These are phyloP conservation scores for Calephelis nemesis DNA, from an alignment of 1,140 invertebrate species.

Conservation along the genomic window DNA sequence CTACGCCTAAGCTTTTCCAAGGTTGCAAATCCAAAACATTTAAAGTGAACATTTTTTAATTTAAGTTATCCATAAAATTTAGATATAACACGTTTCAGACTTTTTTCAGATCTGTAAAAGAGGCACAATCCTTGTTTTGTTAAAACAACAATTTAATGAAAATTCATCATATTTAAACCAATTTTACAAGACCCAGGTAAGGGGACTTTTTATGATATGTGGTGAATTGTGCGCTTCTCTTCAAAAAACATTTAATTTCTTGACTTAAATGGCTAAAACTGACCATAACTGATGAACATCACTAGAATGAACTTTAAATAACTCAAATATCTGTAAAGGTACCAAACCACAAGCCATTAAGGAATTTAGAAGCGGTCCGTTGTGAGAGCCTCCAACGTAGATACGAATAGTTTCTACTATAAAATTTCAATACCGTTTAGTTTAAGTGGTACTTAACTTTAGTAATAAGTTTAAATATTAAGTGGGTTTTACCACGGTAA, in stretches of 20 bases:
- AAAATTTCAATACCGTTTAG: conserved; percentile 12
- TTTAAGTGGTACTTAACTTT: conserved; percentile 12
- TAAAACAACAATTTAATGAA: too few relatives aligned
- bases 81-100: too few relatives aligned
- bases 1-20: too few relatives aligned
- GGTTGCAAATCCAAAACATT: too few relatives aligned
- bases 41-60: too few relatives aligned
- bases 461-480: neutral
- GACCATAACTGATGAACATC: neutral
- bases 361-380: conserved; percentile 6
- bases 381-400: conserved; percentile 5
- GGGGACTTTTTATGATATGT: too few relatives aligned
- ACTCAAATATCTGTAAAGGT: conserved; percentile 16
- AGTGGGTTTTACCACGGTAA: neutral
- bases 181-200: too few relatives aligned
- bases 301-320: conserved; percentile 12
- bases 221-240: too few relatives aligned
- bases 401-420: conserved; percentile 4
- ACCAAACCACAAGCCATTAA: conserved; percentile 13
- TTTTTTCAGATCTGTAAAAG: too few relatives aligned
- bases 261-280: neutral
- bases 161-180: too few relatives aligned
- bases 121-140: too few relatives aligned
- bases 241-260: neutral
- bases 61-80: too few relatives aligned